Conservation (phyloP, 2,888 invertebrate species). For the Tiliacea citrago region DNA sequence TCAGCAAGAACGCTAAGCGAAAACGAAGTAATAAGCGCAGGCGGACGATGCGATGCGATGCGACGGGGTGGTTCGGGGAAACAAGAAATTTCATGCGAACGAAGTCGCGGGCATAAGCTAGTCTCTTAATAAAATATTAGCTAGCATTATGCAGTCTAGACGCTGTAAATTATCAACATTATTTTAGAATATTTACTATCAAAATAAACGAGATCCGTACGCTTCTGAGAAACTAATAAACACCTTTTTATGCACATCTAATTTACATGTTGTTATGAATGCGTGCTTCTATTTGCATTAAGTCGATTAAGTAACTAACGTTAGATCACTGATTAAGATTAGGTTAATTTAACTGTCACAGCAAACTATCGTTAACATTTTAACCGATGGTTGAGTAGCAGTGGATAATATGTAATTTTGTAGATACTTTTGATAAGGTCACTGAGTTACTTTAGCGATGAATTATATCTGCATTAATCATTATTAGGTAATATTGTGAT, state of each 20-base stretch:
- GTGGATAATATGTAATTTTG: not conserved
- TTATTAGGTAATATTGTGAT: slow-evolving; percentile 5
- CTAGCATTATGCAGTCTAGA: slow-evolving; percentile 24
- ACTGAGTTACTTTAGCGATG: not conserved
- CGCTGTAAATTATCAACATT: slow-evolving; percentile 5
- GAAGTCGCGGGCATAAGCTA: not conserved
- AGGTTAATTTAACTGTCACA: slow-evolving; percentile 21
- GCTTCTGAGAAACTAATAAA: slow-evolving; percentile 10
- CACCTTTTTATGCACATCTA: slow-evolving; percentile 7
- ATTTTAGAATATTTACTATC: not conserved
- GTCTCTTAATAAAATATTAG: not conserved
- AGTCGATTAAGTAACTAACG: slow-evolving; percentile 18
- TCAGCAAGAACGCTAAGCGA: no score
- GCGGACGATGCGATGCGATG: no score
- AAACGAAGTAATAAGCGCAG: no score
- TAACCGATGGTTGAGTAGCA: not conserved
- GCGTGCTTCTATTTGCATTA: slow-evolving; percentile 23
- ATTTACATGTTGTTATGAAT: slow-evolving; percentile 19
- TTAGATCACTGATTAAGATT: slow-evolving; percentile 32
- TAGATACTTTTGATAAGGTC: not conserved
- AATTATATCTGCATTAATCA: not conserved
- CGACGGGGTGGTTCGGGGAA: no score
- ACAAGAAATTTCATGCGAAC: no score
- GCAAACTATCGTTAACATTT: slow-evolving; percentile 1
- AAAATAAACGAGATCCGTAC: not conserved